phyloP scores from a whole-genome alignment of 1,140 invertebrate species.

The Myzus persicae region DNA sequence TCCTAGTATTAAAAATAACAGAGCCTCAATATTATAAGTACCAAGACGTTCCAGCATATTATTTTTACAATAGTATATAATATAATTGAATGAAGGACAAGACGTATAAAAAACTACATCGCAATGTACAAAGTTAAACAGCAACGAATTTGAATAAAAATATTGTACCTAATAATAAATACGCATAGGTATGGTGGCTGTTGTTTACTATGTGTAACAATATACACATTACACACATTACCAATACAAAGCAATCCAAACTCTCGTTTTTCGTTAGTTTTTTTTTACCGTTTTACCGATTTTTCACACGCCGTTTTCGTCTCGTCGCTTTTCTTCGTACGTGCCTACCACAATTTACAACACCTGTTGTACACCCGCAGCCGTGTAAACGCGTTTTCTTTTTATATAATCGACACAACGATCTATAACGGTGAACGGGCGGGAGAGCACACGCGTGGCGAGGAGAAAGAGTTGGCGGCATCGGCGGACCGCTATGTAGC shows the following conservation, averaged over 20 bases:
- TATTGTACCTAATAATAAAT: too few species aligned
- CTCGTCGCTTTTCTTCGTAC: neutral
- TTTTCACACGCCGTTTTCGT: neutral
- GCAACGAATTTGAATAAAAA: too few species aligned
- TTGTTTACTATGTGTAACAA: too few species aligned
- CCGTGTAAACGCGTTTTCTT: neutral
- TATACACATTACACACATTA: neutral
- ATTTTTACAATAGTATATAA: neutral
- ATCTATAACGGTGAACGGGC: conserved; percentile 33
- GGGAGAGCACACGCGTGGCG: neutral
- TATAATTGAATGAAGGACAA: too few species aligned
- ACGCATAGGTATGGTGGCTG: too few species aligned
- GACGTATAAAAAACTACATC: too few species aligned
- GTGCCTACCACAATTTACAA: neutral
- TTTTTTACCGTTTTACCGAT: neutral
- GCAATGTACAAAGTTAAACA: too few species aligned
- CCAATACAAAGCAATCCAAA: neutral
- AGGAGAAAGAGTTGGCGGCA: conserved; percentile 17
- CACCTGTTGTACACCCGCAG: neutral
- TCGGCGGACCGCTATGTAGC: neutral
- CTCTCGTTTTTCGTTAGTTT: conserved; percentile 4
- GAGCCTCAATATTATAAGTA: neutral
- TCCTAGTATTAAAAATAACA: neutral
- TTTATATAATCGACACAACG: neutral
- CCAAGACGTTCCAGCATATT: neutral